Conservation (phyloP, 2,113 vertebrate species). For the Microcebus griseorufus region DNA sequence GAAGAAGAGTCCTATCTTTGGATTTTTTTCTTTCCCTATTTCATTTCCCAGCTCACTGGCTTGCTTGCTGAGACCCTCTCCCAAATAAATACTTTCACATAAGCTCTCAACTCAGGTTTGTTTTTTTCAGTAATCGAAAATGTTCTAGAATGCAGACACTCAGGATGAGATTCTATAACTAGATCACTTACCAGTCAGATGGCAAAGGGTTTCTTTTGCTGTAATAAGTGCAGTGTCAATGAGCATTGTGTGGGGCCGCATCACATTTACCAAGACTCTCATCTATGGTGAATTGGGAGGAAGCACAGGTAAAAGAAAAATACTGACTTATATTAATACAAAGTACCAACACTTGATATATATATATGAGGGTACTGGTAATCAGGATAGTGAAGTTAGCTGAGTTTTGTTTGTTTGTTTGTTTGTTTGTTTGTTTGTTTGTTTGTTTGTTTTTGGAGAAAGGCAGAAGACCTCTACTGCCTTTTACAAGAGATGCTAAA, state of each 20-base stretch:
- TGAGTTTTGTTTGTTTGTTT: not conserved
- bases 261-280: not conserved
- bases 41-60: not conserved
- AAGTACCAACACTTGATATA: not conserved
- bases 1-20: not conserved
- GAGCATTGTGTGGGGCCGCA: no score
- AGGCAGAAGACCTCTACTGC: not conserved
- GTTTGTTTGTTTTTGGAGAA: not conserved
- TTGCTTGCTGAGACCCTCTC: not conserved
- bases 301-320: not conserved
- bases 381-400: not conserved
- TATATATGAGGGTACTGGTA: not conserved
- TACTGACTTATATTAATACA: not conserved
- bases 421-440: not conserved
- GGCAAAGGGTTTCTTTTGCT: not conserved
- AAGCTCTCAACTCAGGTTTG: not conserved
- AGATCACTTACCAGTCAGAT: not conserved
- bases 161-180: not conserved
- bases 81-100: not conserved
- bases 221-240: not conserved
- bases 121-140: not conserved
- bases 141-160: not conserved
- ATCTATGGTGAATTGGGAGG: not conserved
- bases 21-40: not conserved
- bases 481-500: no score